A percentile compares a stretch with the other conserved stretches of the same genome.
These are phyloP conservation scores for Poecilobothrus nobilitatus DNA, from an alignment of 2,888 invertebrate genomes.

Conservation along the genomic window DNA sequence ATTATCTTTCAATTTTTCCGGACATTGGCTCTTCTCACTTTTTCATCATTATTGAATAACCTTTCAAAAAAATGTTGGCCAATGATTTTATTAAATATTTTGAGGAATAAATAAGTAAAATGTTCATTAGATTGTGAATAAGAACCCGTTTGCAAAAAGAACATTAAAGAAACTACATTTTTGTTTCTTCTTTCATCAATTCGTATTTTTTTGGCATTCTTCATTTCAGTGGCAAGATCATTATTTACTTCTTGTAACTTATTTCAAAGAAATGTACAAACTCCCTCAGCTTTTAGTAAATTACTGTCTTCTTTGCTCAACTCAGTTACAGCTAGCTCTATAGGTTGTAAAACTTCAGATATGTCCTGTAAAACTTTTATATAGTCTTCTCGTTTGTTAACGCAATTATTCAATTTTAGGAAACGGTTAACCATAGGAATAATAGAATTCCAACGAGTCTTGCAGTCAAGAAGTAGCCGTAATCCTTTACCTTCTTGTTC, in stretches of 20 bases:
- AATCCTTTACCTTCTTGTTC: slow-evolving; percentile 16
- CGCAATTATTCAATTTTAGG: slow-evolving; percentile 10
- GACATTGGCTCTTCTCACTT: slow-evolving; percentile 1
- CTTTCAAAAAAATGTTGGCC: background rate
- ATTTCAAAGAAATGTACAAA: slow-evolving; percentile 21
- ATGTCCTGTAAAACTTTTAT: background rate
- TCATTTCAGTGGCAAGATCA: slow-evolving; percentile 17
- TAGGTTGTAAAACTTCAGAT: slow-evolving; percentile 15
- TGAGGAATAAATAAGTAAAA: background rate
- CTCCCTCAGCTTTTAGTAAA: slow-evolving; percentile 21
- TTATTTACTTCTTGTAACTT: slow-evolving; percentile 20
- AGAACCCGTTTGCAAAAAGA: slow-evolving; percentile 9
- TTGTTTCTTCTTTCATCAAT: slow-evolving; percentile 7
- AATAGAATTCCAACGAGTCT: slow-evolving; percentile 21
- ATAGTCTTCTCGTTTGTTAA: background rate
- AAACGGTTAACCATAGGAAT: slow-evolving; percentile 12
- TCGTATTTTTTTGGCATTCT: slow-evolving; percentile 13
- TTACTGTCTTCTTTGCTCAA: slow-evolving; percentile 14
- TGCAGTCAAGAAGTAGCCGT: slow-evolving; percentile 20
- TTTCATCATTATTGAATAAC: background rate
- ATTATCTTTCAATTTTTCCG: too few species aligned
- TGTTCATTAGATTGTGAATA: background rate
- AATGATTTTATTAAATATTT: background rate
- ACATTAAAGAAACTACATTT: slow-evolving; percentile 4
- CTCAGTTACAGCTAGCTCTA: slow-evolving; percentile 16